Conservation (phyloP, 2,888 invertebrate species). For the Cynaeus angustus region DNA sequence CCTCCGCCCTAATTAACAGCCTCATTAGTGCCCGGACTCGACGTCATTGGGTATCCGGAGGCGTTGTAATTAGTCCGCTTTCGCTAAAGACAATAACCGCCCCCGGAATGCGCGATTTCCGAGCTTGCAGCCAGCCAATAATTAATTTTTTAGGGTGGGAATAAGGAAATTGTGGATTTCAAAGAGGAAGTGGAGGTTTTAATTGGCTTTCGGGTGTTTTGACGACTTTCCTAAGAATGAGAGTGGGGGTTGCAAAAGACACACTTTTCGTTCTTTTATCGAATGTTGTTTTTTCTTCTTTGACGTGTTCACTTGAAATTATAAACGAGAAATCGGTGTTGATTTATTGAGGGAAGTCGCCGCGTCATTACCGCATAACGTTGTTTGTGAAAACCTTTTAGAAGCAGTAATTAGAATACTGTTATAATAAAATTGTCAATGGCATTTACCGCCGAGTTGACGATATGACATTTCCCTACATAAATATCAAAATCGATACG, state of each 20-base stretch:
- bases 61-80: conserved; percentile 22
- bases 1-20: conserved; percentile 69
- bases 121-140: conserved; percentile 9
- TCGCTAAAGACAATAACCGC: conserved; percentile 34
- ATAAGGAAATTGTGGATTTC: background rate
- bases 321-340: conserved; percentile 13
- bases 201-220: conserved; percentile 5
- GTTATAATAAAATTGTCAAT: conserved; percentile 52
- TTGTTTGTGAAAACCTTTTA: conserved; percentile 44
- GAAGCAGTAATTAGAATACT: conserved; percentile 44
- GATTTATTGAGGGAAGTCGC: conserved; percentile 38
- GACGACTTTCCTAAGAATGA: too few relatives aligned
- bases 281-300: too few relatives aligned
- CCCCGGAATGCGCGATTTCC: conserved; percentile 25
- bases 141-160: conserved; percentile 23
- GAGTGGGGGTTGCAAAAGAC: too few relatives aligned
- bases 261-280: too few relatives aligned
- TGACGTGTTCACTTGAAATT: background rate
- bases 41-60: conserved; percentile 21
- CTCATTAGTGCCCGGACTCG: conserved; percentile 59
- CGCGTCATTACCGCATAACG: conserved; percentile 27
- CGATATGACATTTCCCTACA: conserved; percentile 53
- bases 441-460: conserved; percentile 48
- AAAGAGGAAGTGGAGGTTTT: background rate
- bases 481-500: conserved; percentile 57